Evolutionary conservation across 2,113 vertebrate species (phyloP), one percentile per base, ranked within the genome.

Genomic region (Saguinus midas): DNA sequence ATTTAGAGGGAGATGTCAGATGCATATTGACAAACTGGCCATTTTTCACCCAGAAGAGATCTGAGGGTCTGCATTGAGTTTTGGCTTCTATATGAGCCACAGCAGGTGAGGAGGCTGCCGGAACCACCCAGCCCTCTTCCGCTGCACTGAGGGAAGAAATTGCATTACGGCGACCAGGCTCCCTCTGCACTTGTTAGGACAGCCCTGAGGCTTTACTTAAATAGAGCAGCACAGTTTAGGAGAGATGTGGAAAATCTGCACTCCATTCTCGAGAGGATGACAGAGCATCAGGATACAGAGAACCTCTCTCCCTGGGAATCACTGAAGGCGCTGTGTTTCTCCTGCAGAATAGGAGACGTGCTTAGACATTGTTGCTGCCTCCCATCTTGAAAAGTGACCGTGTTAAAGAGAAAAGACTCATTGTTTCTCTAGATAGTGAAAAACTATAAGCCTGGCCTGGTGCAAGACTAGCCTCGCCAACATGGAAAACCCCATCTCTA

Each of bases 381-480:
- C 43, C 27, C 16, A 0, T n/a, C 45, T 4, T 32, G n/a, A 48
- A 58, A 40, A 45, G 1, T 16, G 16, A 3, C 17, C 3, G 0
- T 10, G n/a, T 83, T 79, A 37, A 11, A 84, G 70, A 73, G 37
- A 70, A 50, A 20, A 61, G 32, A 75, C 43, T 37, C 64, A 3
- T 64, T 29, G 57, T 76, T 50, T 76, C 64, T 76, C 90, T 58
- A 20, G 90, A 37, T 66, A 94, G 21, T 11, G n/a, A 10, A 52
- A 78, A n/a, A 66, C 76, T 37, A 9, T 3, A 6, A 16, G 57
- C 61, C 14, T 2, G 32, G 12, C 61, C 61, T 64, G 61, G 5
- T 0, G 12, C 12, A 64, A 64, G 61, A 64, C 12, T 0, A 64
- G 61, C 27, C 5, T 29, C 12, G 27, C 27, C 61, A 64, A 64